phyloP scores from a whole-genome alignment of 2,113 vertebrate genomes.

The Tetrao urogallus region DNA sequence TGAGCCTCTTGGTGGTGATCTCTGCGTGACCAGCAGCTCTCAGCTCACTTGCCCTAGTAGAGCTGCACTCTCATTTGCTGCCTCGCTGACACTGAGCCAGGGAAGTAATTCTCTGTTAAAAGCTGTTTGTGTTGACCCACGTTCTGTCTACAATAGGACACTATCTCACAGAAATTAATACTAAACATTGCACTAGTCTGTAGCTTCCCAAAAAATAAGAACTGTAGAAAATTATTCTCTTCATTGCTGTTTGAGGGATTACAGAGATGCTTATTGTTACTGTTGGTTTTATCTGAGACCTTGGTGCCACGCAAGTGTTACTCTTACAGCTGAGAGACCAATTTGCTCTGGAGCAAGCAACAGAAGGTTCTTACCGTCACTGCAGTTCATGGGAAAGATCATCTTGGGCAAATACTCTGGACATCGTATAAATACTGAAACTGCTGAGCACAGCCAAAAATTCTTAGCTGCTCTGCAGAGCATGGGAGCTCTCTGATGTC shows the following conservation, averaged over 20 bases:
- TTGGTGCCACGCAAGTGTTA: neutral
- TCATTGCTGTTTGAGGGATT: neutral
- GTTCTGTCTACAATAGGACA: neutral
- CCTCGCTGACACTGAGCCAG: neutral
- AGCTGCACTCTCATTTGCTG: too few species aligned
- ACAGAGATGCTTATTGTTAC: neutral
- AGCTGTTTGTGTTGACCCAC: neutral
- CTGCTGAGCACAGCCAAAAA: neutral
- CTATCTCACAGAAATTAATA: neutral
- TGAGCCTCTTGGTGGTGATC: neutral
- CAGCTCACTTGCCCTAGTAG: fast-evolving
- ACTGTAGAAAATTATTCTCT: neutral
- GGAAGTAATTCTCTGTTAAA: neutral
- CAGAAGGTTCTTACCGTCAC: neutral
- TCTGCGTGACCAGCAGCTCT: neutral
- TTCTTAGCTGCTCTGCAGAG: neutral
- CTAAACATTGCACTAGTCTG: neutral
- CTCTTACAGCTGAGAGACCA: neutral
- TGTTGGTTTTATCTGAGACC: neutral
- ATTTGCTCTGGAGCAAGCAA: neutral
- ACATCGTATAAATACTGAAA: neutral
- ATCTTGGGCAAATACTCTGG: neutral
- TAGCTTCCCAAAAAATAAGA: neutral
- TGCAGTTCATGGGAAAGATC: neutral
- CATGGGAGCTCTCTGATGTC: neutral